Base-by-base conservation (phyloP, 2,888 invertebrate species). In the Chloroclystis v-ata region DNA sequence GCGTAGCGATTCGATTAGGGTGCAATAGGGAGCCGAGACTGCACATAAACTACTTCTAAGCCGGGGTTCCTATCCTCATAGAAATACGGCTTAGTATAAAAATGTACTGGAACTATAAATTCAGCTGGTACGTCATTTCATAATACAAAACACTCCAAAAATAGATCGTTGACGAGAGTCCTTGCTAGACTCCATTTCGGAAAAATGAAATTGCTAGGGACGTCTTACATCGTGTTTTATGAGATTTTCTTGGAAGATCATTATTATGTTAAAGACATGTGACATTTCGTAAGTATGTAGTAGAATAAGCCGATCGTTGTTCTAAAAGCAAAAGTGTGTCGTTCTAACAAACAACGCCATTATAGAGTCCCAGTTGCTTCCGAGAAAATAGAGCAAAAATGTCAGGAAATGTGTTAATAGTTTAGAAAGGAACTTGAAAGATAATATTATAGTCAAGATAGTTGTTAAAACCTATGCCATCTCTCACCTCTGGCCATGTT, bases 1-100 rank as follows among this genome's bases (percentile, higher is more conserved):
- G 79, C 85, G 84, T 84, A 76, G 75, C 77, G 65, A 87, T 86
- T 86, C 82, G 84, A 87, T 87, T 86, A 87, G 87, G 87, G 85
- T 82, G 83, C 83, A 82, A 69, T 73, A 73, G 83, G 83, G 85
- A 72, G 72, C 82, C 79, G 83, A 80, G 82, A 69, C 65, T 80
- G 85, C 85, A 84, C 69, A 69, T 65, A 63, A 68, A 64, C 56
- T 51, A 60, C 62, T 49, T 63, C 47, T 40, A 59, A 66, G 66
- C 53, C 48, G 25, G 29, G 9, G 33, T n/a, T 51, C 47, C 56
- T 67, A 66, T 49, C 0, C 0, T 0, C 0, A 35, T 1, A 2
- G 4, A 0, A 1, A 42, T 56, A 75, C 44, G 49, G 56, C 47
- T 32, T 12, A 60, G 37, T 47, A 10, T 56, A 1, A 26, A 2